Conservation (phyloP, 2,113 vertebrate species). For the Corythornis madagascariensis region DNA sequence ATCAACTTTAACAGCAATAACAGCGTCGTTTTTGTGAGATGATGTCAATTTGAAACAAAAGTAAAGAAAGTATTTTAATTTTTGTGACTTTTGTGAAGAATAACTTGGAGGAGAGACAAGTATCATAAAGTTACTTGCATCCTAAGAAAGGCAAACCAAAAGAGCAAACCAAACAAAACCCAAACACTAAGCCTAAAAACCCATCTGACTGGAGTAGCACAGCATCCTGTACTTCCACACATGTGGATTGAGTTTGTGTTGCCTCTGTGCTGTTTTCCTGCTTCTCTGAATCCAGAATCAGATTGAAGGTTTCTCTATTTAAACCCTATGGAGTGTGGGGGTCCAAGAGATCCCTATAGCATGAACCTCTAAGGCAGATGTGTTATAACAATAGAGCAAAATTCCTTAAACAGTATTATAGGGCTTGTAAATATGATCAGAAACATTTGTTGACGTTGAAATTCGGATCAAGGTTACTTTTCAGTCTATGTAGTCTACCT, state of each 20-base stretch:
- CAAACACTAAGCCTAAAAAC: not conserved
- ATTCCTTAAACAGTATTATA: not conserved
- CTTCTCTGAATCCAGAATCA: not conserved
- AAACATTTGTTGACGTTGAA: not conserved
- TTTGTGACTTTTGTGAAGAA: not conserved
- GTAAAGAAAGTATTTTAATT: not conserved
- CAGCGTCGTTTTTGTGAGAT: not conserved
- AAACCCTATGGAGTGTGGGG: not conserved
- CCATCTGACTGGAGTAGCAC: not conserved
- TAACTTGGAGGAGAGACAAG: not conserved
- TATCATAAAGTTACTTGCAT: not conserved
- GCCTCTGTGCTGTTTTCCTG: not conserved
- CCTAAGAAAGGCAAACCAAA: not conserved
- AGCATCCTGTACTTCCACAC: not conserved
- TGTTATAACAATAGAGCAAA: not conserved
- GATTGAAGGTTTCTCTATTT: not conserved
- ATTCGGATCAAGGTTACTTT: not conserved
- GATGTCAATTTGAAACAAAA: not conserved
- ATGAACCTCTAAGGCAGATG: not conserved
- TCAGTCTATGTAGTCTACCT: not conserved
- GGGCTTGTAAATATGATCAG: not conserved
- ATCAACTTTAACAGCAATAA: not conserved
- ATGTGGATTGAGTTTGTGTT: not conserved
- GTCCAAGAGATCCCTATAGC: not conserved
- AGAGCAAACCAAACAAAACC: not conserved